Evolutionary conservation across 2,888 invertebrate species (phyloP), one percentile per base, ranked within the genome.

Genomic region (Sarcophaga subvicina): DNA sequence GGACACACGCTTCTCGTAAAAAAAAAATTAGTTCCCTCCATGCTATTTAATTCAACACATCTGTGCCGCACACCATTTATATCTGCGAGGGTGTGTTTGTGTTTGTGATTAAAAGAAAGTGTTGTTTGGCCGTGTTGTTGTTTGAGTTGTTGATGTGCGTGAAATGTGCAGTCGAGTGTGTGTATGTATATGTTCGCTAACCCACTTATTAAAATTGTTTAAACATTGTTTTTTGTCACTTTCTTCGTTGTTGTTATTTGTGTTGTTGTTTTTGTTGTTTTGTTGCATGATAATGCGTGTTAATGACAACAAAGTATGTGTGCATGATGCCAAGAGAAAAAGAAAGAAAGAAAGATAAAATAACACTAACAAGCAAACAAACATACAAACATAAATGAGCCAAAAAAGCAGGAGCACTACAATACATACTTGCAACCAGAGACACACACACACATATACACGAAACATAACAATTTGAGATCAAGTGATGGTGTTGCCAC

Each of bases 401-500:
- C 63, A 69, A 67, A 4, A 22, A 70, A 70, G 0, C 45, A 63
- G 22, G 5, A 66, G 20, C 37, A 20, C 27, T 14, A 66, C 37
- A 27, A 45, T 69, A 8, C 66, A 66, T 14, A 64, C 66, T 47
- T 12, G 59, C 69, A 60, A 20, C 62, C 63, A 37, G n/a, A 49
- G 27, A 75, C 22, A 27, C 17, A 72, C 25, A 62, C 4, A 20
- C 12, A 59, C 22, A 59, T 37, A 67, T 3, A 62, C n/a, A 77
- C 66, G 59, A 75, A 71, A 69, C 64, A 25, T 45, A 84, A 54
- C 54, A 54, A 14, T 84, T 79, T 87, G 81, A 76, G 87, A 87
- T 85, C 84, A 87, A 87, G 84, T 83, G 76, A 49, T 70, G 79
- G 69, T 87, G 84, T 85, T 87, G 81, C 84, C 84, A 87, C 87